Evolutionary conservation across 2,888 invertebrate species (phyloP).

Genomic region (Pharmacophagus antenor): DNA sequence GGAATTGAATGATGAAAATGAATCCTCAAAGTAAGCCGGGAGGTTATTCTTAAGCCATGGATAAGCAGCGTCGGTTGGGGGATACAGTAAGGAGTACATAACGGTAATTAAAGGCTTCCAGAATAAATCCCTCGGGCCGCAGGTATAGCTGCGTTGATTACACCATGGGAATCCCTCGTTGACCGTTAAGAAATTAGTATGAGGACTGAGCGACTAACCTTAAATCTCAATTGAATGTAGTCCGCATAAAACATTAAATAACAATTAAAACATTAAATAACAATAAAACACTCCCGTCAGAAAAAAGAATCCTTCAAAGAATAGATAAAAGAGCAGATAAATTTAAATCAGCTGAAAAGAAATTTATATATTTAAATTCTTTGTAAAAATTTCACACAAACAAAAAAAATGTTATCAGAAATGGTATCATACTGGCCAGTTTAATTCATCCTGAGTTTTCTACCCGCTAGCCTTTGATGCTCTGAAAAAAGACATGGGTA

Average conservation of each 20-base stretch:
- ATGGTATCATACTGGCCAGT: too few relatives aligned
- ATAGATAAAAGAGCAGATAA: too few relatives aligned
- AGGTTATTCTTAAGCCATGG: slow-evolving; percentile 24
- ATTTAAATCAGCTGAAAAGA: too few relatives aligned
- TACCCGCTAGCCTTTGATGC: too few relatives aligned
- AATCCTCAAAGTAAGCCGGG: slow-evolving; percentile 19
- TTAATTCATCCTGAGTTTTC: too few relatives aligned
- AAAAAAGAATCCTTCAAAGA: too few relatives aligned
- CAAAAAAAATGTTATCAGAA: too few relatives aligned
- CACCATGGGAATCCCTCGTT: slow-evolving; percentile 39
- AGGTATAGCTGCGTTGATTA: slow-evolving; percentile 41
- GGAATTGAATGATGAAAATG: slow-evolving; percentile 15
- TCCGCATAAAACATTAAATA: neutral
- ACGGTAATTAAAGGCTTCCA: slow-evolving; percentile 30
- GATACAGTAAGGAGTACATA: slow-evolving; percentile 19
- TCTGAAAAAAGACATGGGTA: too few relatives aligned
- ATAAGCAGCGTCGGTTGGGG: slow-evolving; percentile 20
- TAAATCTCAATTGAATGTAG: neutral
- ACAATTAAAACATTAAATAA: slow-evolving; percentile 5
- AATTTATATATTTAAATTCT: too few relatives aligned
- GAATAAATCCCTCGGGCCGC: slow-evolving; percentile 31
- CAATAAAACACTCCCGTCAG: too few relatives aligned
- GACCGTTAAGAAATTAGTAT: slow-evolving; percentile 26
- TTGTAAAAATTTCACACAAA: too few relatives aligned
- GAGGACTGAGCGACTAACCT: neutral